phyloP scores from a whole-genome alignment of 2,888 invertebrate genomes.

The Drosophila percnosoma region DNA sequence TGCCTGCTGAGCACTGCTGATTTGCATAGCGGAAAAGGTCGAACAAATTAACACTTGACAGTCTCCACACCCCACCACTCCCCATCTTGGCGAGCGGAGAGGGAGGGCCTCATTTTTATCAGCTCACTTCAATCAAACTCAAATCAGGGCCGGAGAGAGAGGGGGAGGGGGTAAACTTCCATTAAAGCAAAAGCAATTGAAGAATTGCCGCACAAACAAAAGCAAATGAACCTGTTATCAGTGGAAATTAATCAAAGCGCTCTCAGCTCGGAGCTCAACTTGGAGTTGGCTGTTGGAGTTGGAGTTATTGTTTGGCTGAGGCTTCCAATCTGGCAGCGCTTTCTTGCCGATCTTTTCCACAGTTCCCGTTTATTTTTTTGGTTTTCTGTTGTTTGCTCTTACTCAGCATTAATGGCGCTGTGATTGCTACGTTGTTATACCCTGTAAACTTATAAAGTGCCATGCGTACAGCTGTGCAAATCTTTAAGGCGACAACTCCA shows the following conservation, averaged over 20 bases:
- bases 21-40: conserved; percentile 67
- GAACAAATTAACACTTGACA: conserved; percentile 51
- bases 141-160: conserved; percentile 12
- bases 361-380: conserved; percentile 47
- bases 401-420: conserved; percentile 72
- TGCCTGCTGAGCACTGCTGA: conserved; percentile 36
- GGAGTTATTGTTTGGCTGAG: conserved; percentile 18
- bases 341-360: conserved; percentile 36
- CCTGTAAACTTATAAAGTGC: background rate
- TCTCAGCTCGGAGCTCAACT: background rate
- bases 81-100: background rate
- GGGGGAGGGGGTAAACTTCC: background rate
- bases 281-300: conserved; percentile 4
- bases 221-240: conserved; percentile 82
- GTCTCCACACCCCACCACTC: background rate
- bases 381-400: conserved; percentile 69
- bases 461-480: background rate
- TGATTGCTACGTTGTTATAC: conserved; percentile 22
- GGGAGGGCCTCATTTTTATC: conserved; percentile 53
- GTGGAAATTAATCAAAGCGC: conserved; percentile 76
- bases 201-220: conserved; percentile 73
- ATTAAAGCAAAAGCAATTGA: conserved; percentile 63
- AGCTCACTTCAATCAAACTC: conserved; percentile 62
- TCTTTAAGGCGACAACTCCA: background rate
- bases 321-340: conserved; percentile 6